Percentiles rank a stretch among this genome's conserved stretches.
Evolutionary conservation across 2,113 vertebrate species (phyloP).

Genomic region (Clupea harengus): DNA sequence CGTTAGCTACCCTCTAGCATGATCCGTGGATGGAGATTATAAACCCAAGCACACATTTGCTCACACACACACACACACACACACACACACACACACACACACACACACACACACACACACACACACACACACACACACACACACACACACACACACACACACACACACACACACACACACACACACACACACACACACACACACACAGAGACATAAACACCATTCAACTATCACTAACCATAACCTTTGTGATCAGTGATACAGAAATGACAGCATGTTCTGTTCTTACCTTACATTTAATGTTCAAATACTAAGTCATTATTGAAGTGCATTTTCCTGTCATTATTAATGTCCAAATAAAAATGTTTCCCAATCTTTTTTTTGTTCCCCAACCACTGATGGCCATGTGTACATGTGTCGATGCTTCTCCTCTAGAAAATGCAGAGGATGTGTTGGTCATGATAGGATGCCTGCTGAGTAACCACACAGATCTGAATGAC

Average conservation of each 20-base stretch:
- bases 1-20: not conserved
- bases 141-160: not conserved
- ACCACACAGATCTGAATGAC: constrained; percentile 50
- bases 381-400: not conserved
- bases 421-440: constrained; percentile 56
- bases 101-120: not conserved
- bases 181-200: not conserved
- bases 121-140: not conserved
- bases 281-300: too few relatives aligned
- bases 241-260: not conserved
- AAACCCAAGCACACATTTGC: too few relatives aligned
- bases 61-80: not conserved
- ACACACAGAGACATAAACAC: too few relatives aligned
- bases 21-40: not conserved
- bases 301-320: too few relatives aligned
- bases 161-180: too few relatives aligned
- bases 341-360: too few relatives aligned
- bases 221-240: not conserved
- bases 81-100: not conserved
- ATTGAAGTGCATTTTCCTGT: too few relatives aligned
- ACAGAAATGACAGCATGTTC: not conserved
- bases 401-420: not conserved
- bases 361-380: too few relatives aligned
- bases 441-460: constrained; percentile 63
- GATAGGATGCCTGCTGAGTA: constrained; percentile 54